Conservation (phyloP, 1,140 invertebrate genomes). For the Drosophila cardini region DNA sequence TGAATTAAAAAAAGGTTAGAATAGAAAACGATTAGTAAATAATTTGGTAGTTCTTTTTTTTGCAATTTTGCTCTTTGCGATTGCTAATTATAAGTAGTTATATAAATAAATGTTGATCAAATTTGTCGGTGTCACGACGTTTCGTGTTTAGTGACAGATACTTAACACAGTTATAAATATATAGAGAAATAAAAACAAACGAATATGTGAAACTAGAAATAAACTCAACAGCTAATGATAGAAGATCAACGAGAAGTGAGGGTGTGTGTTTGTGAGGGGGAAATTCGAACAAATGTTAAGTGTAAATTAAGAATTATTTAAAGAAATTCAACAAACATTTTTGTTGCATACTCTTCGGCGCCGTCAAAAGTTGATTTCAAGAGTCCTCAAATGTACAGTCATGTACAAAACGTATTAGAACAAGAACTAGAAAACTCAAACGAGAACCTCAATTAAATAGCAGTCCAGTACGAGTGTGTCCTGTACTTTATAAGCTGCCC, state of each 20-base stretch:
- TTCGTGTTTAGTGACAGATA: conserved; percentile 45
- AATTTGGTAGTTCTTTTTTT: conserved; percentile 61
- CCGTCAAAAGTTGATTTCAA: conserved; percentile 27
- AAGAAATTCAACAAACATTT: conserved; percentile 21
- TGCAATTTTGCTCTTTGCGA: conserved; percentile 44
- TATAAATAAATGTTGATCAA: conserved; percentile 16
- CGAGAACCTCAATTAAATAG: conserved; percentile 16
- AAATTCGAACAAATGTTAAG: conserved; percentile 20
- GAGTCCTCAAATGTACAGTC: conserved; percentile 2
- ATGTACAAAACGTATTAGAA: not conserved
- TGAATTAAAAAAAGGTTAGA: conserved; percentile 78
- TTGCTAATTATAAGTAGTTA: conserved; percentile 26
- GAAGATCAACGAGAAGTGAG: conserved; percentile 2
- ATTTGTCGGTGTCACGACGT: conserved; percentile 46
- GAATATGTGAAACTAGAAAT: conserved; percentile 18
- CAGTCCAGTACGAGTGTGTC: conserved; percentile 28
- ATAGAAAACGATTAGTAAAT: conserved; percentile 81
- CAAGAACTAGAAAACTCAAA: not conserved
- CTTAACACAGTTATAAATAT: conserved; percentile 29
- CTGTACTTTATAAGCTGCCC: conserved; percentile 47
- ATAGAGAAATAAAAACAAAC: conserved; percentile 1
- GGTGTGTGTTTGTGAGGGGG: not conserved
- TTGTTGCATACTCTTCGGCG: conserved; percentile 32
- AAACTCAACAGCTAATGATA: conserved; percentile 18
- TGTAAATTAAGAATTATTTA: conserved; percentile 22